Conservation (phyloP, 2,888 invertebrate genomes). For the Spodoptera littoralis region DNA sequence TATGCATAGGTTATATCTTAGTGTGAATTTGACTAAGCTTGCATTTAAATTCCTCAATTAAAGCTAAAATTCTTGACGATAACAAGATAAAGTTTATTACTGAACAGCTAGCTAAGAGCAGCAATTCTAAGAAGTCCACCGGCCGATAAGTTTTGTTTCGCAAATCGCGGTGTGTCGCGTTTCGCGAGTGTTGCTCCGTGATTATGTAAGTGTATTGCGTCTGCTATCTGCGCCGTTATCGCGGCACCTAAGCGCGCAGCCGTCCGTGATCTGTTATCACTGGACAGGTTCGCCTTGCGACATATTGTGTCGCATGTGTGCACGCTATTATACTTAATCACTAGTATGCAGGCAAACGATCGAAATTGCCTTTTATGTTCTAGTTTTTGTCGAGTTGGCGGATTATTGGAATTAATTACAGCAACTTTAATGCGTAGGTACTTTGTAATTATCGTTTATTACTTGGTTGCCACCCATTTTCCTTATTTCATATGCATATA, state of each 20-base stretch:
- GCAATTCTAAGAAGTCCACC: conserved; percentile 20
- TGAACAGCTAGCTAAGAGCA: conserved; percentile 17
- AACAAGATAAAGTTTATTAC: conserved; percentile 11
- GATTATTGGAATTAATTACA: conserved; percentile 23
- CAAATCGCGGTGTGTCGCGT: conserved; percentile 44
- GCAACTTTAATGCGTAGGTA: conserved; percentile 13
- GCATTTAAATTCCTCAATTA: conserved; percentile 13
- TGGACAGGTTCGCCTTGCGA: conserved; percentile 73
- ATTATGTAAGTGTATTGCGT: conserved; percentile 61
- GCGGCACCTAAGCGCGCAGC: conserved; percentile 56
- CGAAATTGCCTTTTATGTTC: conserved; percentile 27
- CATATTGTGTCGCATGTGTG: conserved; percentile 68
- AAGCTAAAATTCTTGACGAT: conserved; percentile 10
- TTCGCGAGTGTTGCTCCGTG: conserved; percentile 49
- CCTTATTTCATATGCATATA: conserved; percentile 27
- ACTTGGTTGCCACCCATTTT: conserved; percentile 14
- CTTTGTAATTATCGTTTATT: conserved; percentile 26
- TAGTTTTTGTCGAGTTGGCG: conserved; percentile 29
- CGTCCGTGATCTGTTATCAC: conserved; percentile 75
- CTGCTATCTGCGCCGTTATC: conserved; percentile 60
- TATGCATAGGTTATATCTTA: conserved; percentile 17
- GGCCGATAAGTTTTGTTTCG: conserved; percentile 47
- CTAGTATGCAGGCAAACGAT: conserved; percentile 48
- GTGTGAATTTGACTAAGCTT: neutral
- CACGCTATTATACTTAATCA: conserved; percentile 61